Evolutionary conservation across 2,113 vertebrate genomes (phyloP).

Genomic region (Indicator indicator): DNA sequence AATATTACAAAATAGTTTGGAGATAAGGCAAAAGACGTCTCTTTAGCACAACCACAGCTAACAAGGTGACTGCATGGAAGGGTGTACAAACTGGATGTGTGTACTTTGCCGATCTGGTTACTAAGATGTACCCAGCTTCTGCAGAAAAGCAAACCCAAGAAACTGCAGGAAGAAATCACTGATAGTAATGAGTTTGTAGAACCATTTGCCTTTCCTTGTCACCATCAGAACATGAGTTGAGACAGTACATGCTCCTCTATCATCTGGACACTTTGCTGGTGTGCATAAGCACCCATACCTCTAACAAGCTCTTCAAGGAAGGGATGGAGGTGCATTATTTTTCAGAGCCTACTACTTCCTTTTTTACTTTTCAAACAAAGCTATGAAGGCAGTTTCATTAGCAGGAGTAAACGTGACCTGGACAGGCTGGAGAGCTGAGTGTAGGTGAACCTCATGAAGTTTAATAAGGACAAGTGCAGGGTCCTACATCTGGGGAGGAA

Average conservation of each 20-base stretch:
- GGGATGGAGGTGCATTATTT: neutral
- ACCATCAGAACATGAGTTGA: neutral
- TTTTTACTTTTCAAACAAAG: neutral
- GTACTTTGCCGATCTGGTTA: neutral
- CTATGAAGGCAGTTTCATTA: neutral
- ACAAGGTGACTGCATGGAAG: neutral
- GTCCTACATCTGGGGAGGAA: no score
- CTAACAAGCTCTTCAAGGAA: neutral
- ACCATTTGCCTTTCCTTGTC: neutral
- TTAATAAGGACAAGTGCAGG: no score
- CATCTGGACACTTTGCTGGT: neutral
- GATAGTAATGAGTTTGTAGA: neutral
- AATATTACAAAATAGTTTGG: neutral
- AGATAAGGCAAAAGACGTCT: neutral
- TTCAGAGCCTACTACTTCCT: neutral
- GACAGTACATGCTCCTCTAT: neutral
- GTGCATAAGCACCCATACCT: neutral
- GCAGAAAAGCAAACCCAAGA: neutral
- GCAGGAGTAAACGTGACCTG: neutral
- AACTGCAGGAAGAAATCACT: neutral
- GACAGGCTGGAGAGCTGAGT: no score
- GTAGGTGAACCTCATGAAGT: no score
- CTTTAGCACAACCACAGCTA: neutral
- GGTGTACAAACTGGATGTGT: neutral
- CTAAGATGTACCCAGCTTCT: neutral